phyloP scores from a whole-genome alignment of 2,888 invertebrate species.

The Helleia helle region DNA sequence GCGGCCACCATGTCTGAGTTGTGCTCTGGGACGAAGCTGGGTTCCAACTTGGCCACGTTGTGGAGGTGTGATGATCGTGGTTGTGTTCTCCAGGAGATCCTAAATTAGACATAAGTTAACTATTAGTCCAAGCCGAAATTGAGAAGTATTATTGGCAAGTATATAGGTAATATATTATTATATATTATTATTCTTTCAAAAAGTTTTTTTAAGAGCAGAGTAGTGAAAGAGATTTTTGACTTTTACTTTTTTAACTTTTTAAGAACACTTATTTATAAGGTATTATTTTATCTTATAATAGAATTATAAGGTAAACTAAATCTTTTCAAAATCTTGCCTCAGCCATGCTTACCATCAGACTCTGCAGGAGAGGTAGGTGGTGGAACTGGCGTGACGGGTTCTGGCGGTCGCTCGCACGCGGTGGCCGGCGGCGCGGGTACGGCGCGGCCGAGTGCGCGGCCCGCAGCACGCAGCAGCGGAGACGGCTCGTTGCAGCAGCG shows the following conservation, averaged over 20 bases:
- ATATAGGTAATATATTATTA: no score
- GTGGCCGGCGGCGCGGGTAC: slow-evolving; percentile 64
- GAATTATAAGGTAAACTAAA: no score
- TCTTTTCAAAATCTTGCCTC: no score
- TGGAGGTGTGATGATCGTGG: slow-evolving; percentile 42
- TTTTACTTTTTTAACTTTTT: no score
- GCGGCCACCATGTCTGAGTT: slow-evolving; percentile 48
- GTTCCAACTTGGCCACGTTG: slow-evolving; percentile 61
- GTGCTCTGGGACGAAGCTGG: slow-evolving; percentile 41
- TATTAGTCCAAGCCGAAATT: no score
- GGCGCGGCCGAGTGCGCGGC: slow-evolving; percentile 80
- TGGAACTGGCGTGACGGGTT: slow-evolving; percentile 83
- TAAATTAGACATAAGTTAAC: no score
- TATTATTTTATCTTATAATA: no score
- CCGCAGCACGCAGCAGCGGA: slow-evolving; percentile 84
- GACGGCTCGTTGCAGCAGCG: slow-evolving; percentile 86
- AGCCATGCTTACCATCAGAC: slow-evolving; percentile 47
- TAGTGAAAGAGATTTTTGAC: no score
- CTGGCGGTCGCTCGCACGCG: slow-evolving; percentile 79
- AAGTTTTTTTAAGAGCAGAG: no score
- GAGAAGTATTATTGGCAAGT: no score
- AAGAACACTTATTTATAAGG: no score
- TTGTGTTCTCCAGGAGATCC: slow-evolving; percentile 38
- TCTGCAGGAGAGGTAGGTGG: slow-evolving; percentile 77
- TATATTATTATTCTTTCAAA: no score